Evolutionary conservation across 2,113 vertebrate genomes (phyloP), one percentile per base, ranked within the genome.

Genomic region (Pseudonaja textilis): DNA sequence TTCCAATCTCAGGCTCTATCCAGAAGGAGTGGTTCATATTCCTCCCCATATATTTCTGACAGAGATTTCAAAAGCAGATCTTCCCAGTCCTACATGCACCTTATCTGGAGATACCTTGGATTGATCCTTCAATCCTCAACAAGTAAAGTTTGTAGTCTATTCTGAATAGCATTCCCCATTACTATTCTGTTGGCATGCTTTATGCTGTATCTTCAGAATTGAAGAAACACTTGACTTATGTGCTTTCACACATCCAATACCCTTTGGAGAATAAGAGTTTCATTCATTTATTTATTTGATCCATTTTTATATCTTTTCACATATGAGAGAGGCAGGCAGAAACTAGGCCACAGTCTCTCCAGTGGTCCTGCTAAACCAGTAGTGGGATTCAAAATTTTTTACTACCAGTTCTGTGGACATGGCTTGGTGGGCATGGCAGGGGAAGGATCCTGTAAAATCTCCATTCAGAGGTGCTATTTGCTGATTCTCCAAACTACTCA

Each of bases 201-300:
- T 42, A 42, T 81, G 52, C 69, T 59, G 25, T 52, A 87, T 20
- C 50, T 56, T 57, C 90, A 93, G 85, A 95, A 94, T 93, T 45
- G 1, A 34, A 87, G n/a, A 56, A 89, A 93, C 7, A 47, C 34
- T 45, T 45, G 9, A n/a, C 4, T 34, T 23, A 50, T 50, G 42
- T 52, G 61, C 61, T 54, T 14, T 14, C 55, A 18, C 18, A 87
- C 29, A 55, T 69, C 8, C 26, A 42, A 64, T 12, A 18, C 11
- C 9, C 0, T 39, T 74, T 88, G 12, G 34, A 55, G 47, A 4
- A 55, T 74, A 42, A 88, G 34, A 81, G 34, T 39, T 42, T 39
- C 64, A 69, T n/a, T 74, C 16, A 42, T 81, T 81, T 22, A 42
- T 81, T 81, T 42, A 42, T 81, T 22, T 22, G 7, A 81, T 81